Evolutionary conservation across 2,888 invertebrate genomes (phyloP).

Genomic region (Proisotoma minuta): DNA sequence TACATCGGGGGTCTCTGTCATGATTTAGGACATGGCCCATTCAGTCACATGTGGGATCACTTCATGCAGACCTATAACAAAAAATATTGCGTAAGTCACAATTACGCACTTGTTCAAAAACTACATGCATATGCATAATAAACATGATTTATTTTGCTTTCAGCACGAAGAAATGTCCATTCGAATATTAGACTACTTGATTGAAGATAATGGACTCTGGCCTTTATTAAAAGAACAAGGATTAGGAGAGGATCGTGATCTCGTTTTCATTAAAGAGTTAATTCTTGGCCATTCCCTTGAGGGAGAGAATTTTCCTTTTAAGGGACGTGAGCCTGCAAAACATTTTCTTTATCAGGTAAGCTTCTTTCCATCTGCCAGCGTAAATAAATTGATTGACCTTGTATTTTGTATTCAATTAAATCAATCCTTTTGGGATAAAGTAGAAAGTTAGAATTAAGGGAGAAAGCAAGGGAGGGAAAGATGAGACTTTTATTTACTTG

Average conservation of each 20-base stretch:
- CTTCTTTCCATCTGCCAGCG: too few species aligned
- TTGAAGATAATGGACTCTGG: constrained; percentile 51
- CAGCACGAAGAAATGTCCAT: constrained; percentile 57
- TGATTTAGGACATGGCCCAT: constrained; percentile 66
- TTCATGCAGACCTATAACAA: constrained; percentile 26
- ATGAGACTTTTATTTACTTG: neutral
- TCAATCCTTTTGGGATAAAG: neutral
- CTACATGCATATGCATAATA: neutral
- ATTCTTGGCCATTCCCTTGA: constrained; percentile 50
- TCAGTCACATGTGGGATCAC: constrained; percentile 62
- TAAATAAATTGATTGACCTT: too few species aligned
- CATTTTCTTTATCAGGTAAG: constrained; percentile 56
- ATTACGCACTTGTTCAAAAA: neutral
- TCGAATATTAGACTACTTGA: constrained; percentile 53
- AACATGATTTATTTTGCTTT: constrained; percentile 37
- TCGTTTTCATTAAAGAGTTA: constrained; percentile 54
- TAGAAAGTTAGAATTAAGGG: neutral
- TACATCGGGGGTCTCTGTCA: constrained; percentile 63
- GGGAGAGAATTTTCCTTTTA: constrained; percentile 18
- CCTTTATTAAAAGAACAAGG: constrained; percentile 48
- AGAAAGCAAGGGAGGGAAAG: neutral
- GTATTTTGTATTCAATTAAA: too few species aligned
- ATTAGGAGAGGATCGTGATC: constrained; percentile 50
- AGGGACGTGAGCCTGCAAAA: constrained; percentile 50
- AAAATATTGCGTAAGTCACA: constrained; percentile 25